Evolutionary conservation across 2,797 vertebrate genomes (phyloP).

Genomic region (Muraenolepis orangiensis): DNA sequence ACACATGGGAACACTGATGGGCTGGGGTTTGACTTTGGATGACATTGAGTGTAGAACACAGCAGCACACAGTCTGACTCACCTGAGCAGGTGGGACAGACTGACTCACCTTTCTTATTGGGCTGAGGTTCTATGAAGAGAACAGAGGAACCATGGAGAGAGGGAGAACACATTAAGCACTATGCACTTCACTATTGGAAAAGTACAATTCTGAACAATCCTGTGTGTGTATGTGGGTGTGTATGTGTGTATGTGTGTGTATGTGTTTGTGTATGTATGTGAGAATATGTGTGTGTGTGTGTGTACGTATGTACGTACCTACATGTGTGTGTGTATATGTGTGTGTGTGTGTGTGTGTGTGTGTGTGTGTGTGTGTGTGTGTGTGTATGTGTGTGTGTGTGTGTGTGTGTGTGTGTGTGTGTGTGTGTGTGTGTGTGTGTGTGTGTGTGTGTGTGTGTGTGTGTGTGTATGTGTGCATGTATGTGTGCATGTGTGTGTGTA

Average conservation of each 20-base stretch:
- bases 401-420: neutral
- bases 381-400: neutral
- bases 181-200: neutral
- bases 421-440: conserved; percentile 6
- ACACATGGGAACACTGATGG: neutral
- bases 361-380: neutral
- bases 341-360: neutral
- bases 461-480: neutral
- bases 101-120: conserved; percentile 82
- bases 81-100: too few species aligned
- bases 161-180: neutral
- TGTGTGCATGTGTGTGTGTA: neutral
- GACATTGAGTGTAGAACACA: neutral
- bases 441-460: neutral
- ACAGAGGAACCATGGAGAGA: conserved; percentile 16
- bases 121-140: conserved; percentile 65
- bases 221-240: neutral
- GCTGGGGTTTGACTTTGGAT: neutral
- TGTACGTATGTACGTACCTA: too few species aligned
- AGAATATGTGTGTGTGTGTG: too few species aligned
- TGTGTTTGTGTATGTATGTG: too few species aligned
- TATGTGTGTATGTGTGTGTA: too few species aligned
- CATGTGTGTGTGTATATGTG: neutral
- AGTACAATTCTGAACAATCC: neutral
- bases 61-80: neutral